Conservation (phyloP, 2,888 invertebrate genomes). For the Drosophila phalerata region DNA sequence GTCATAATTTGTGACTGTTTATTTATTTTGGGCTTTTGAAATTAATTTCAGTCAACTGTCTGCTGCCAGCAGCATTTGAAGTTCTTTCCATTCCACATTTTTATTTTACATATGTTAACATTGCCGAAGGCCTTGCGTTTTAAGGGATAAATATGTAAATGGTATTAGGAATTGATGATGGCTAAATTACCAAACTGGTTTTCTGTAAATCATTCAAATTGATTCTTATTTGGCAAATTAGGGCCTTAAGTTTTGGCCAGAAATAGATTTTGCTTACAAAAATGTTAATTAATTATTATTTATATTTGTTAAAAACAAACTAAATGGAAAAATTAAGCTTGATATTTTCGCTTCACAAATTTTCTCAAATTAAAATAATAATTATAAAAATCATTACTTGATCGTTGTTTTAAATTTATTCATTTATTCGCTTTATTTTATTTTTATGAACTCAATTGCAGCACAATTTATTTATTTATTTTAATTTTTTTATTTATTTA, state of each 20-base stretch:
- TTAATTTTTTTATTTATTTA: too few species aligned
- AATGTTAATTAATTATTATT: neutral
- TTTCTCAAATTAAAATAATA: too few species aligned
- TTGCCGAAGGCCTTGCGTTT: slow-evolving; percentile 48
- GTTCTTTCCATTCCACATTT: slow-evolving; percentile 55
- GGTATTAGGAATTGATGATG: slow-evolving; percentile 45
- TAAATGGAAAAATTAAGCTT: too few species aligned
- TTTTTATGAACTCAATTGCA: too few species aligned
- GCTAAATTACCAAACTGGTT: slow-evolving; percentile 60
- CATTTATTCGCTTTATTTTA: too few species aligned
- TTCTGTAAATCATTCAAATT: slow-evolving; percentile 29
- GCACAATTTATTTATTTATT: too few species aligned
- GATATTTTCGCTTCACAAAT: too few species aligned
- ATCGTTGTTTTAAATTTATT: too few species aligned
- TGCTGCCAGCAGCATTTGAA: slow-evolving; percentile 43
- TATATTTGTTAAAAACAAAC: neutral
- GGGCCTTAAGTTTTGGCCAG: neutral
- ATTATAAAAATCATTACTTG: too few species aligned
- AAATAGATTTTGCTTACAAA: neutral
- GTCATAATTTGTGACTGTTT: slow-evolving; percentile 82
- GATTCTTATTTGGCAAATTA: slow-evolving; percentile 17
- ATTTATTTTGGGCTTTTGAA: slow-evolving; percentile 72
- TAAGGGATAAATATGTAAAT: slow-evolving; percentile 38
- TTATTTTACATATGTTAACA: slow-evolving; percentile 82
- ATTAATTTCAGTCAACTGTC: slow-evolving; percentile 71